A percentile compares a stretch with the other conserved stretches of the same genome.
Evolutionary conservation across 23 tunicate species (phyloP).

Genomic region (Ciona savignyi): DNA sequence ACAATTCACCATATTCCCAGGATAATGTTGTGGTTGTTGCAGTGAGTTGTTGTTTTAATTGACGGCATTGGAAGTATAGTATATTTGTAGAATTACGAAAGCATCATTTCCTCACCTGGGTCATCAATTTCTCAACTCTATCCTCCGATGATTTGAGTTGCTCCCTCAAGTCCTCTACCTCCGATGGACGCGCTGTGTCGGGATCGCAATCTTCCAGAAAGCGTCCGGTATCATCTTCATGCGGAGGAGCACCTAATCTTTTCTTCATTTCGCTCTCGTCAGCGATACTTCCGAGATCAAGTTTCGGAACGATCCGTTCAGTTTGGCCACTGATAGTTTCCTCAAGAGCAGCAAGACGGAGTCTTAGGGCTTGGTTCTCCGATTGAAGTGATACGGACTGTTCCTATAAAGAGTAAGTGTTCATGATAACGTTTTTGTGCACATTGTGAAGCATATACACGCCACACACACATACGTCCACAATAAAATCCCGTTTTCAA

Average conservation of each 20-base stretch:
- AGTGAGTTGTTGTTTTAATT: too few relatives aligned
- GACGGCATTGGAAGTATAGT: too few relatives aligned
- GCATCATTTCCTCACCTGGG: not conserved
- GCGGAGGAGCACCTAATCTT: not conserved
- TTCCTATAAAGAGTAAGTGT: conserved; percentile 19
- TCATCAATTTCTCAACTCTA: not conserved
- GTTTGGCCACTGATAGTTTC: conserved; percentile 28
- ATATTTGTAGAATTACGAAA: too few relatives aligned
- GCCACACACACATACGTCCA: not conserved
- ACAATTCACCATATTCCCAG: too few relatives aligned
- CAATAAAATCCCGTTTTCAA: conserved; percentile 1
- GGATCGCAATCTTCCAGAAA: conserved; percentile 37
- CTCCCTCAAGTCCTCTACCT: not conserved
- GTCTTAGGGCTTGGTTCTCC: conserved; percentile 37
- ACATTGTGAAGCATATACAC: not conserved
- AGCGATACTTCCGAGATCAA: conserved; percentile 57
- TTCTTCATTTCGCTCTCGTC: conserved; percentile 38
- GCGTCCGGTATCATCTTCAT: conserved; percentile 58
- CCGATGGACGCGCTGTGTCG: not conserved
- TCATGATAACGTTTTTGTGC: not conserved
- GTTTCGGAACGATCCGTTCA: conserved; percentile 48
- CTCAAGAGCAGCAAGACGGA: conserved; percentile 34
- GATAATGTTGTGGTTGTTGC: too few relatives aligned
- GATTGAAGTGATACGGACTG: conserved; percentile 43
- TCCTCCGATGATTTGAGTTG: not conserved